Percentiles rank a stretch among this genome's conserved stretches.
Evolutionary conservation across 2,888 invertebrate species (phyloP).

Genomic region (Macrosoma leucophasiata): DNA sequence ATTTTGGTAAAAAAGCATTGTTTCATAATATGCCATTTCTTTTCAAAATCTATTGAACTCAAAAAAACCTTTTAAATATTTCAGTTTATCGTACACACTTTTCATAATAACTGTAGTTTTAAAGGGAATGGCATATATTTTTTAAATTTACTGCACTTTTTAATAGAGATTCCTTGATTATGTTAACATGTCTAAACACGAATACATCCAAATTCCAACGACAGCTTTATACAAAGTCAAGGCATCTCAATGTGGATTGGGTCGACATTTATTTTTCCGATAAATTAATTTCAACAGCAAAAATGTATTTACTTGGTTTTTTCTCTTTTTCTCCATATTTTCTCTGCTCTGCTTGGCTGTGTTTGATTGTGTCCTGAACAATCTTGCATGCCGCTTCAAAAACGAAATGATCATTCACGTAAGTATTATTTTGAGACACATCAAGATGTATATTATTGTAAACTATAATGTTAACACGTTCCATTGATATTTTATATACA

Average conservation of each 20-base stretch:
- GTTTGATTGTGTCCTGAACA: slow-evolving; percentile 88
- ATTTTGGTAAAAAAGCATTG: slow-evolving; percentile 69
- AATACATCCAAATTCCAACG: slow-evolving; percentile 2
- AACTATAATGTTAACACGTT: slow-evolving; percentile 29
- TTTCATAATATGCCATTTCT: slow-evolving; percentile 50
- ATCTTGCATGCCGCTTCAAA: slow-evolving; percentile 86
- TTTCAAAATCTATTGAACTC: slow-evolving; percentile 41
- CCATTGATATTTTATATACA: slow-evolving; percentile 31
- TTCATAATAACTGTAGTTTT: slow-evolving; percentile 33
- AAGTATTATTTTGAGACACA: slow-evolving; percentile 80
- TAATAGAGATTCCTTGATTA: slow-evolving; percentile 66
- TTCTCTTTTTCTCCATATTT: slow-evolving; percentile 85
- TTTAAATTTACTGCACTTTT: slow-evolving; percentile 71
- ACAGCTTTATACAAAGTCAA: slow-evolving; percentile 43
- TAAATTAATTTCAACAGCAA: slow-evolving; percentile 71
- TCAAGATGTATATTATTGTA: slow-evolving; percentile 48
- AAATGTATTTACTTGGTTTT: slow-evolving; percentile 82
- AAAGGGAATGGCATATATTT: slow-evolving; percentile 56
- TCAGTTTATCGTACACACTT: slow-evolving; percentile 5
- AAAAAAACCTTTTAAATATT: not conserved
- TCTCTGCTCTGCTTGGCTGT: slow-evolving; percentile 90
- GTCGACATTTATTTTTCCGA: slow-evolving; percentile 70
- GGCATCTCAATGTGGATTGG: slow-evolving; percentile 66
- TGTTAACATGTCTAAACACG: slow-evolving; percentile 25
- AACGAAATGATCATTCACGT: slow-evolving; percentile 83